A percentile compares a stretch with the other conserved stretches of the same genome.
These are phyloP conservation scores for Hyperoodon ampullatus DNA, from an alignment of 2,113 vertebrate genomes.

Conservation along the genomic window DNA sequence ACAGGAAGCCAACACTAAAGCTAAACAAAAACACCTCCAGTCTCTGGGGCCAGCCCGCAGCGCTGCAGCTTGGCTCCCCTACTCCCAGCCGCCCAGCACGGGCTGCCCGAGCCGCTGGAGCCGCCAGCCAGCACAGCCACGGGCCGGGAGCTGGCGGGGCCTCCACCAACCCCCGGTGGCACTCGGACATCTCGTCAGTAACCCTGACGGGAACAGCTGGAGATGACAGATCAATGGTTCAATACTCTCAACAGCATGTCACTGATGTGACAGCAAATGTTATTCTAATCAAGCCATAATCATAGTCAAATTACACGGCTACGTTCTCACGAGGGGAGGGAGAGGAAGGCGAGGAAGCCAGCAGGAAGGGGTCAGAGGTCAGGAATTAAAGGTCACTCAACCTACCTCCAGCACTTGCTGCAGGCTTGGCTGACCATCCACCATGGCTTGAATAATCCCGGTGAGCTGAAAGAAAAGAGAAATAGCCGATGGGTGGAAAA, in stretches of 20 bases:
- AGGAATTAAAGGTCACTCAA: slow-evolving; percentile 86
- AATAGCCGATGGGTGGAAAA: slow-evolving; percentile 66
- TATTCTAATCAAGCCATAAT: slow-evolving; percentile 91
- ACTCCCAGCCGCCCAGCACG: not conserved
- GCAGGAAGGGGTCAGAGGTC: slow-evolving; percentile 81
- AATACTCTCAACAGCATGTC: slow-evolving; percentile 87
- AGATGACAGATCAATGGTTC: slow-evolving; percentile 91
- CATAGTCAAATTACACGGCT: slow-evolving; percentile 88
- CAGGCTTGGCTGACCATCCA: slow-evolving; percentile 90
- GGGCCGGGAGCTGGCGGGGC: slow-evolving; percentile 9
- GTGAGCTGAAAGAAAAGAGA: slow-evolving; percentile 88
- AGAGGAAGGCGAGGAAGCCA: slow-evolving; percentile 61
- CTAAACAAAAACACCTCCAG: slow-evolving; percentile 80
- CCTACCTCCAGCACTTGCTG: slow-evolving; percentile 91
- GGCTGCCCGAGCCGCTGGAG: not conserved
- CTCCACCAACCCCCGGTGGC: slow-evolving; percentile 73
- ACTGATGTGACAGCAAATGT: slow-evolving; percentile 87
- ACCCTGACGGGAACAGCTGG: slow-evolving; percentile 88
- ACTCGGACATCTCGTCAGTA: slow-evolving; percentile 86
- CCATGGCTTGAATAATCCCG: slow-evolving; percentile 91
- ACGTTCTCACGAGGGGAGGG: slow-evolving; percentile 82
- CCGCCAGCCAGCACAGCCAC: not conserved
- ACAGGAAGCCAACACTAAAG: slow-evolving; percentile 81
- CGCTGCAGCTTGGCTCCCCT: not conserved
- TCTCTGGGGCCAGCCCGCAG: slow-evolving; percentile 40